Conservation (phyloP, 1,140 invertebrate species). For the Lepidurus couesii region DNA sequence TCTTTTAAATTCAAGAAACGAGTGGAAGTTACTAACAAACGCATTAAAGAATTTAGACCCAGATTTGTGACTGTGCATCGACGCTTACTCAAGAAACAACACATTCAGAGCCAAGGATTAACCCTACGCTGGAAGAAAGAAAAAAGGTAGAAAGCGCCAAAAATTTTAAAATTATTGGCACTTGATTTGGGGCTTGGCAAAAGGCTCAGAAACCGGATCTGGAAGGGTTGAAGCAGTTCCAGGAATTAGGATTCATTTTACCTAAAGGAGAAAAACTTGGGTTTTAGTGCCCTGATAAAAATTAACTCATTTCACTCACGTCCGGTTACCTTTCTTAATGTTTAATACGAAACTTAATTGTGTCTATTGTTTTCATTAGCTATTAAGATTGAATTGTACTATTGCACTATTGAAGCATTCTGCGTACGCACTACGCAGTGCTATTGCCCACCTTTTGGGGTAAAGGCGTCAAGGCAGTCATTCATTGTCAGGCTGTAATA, state of each 20-base stretch:
- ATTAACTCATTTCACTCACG: not conserved
- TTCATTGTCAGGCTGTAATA: not conserved
- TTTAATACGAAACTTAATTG: not conserved
- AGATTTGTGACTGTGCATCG: too few relatives aligned
- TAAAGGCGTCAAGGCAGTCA: not conserved
- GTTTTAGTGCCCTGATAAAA: not conserved
- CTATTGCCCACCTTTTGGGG: not conserved
- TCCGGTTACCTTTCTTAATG: not conserved
- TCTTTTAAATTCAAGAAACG: too few relatives aligned
- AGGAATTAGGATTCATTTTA: not conserved
- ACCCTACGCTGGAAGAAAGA: not conserved
- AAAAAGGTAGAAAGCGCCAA: not conserved
- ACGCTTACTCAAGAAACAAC: too few relatives aligned
- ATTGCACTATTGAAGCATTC: not conserved
- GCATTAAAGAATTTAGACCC: too few relatives aligned
- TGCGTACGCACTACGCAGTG: constrained; percentile 17
- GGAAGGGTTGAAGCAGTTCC: not conserved
- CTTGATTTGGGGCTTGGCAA: not conserved
- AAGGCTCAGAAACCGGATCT: constrained; percentile 1
- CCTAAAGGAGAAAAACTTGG: not conserved
- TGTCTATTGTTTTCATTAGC: not conserved
- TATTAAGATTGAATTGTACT: not conserved
- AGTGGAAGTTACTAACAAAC: too few relatives aligned
- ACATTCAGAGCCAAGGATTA: too few relatives aligned
- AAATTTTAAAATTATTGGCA: not conserved